phyloP scores from a whole-genome alignment of 2,113 vertebrate genomes.

The Takifugu bimaculatus region DNA sequence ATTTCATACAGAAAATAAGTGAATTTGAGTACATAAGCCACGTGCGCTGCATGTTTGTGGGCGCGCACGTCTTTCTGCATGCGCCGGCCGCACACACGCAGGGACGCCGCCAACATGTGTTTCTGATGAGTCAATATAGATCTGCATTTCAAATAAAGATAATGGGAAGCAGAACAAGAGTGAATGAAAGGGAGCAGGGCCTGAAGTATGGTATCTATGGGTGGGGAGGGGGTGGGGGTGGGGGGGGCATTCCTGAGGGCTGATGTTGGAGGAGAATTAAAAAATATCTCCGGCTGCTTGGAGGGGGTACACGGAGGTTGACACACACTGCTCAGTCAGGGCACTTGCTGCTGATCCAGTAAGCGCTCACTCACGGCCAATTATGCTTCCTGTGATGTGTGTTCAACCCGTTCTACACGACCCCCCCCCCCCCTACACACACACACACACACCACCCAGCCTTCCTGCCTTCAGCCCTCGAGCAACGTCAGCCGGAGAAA shows the following conservation, averaged over 20 bases:
- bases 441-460: neutral
- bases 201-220: constrained; percentile 50
- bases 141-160: constrained; percentile 76
- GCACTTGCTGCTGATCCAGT: constrained; percentile 61
- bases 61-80: constrained; percentile 18
- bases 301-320: constrained; percentile 61
- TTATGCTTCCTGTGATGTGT: constrained; percentile 67
- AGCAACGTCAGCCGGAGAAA: constrained; percentile 40
- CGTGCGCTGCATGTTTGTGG: constrained; percentile 16
- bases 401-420: constrained; percentile 22
- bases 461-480: constrained; percentile 51
- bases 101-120: constrained; percentile 60
- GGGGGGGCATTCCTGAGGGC: constrained; percentile 57
- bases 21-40: constrained; percentile 43
- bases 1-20: constrained; percentile 55
- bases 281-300: constrained; percentile 69
- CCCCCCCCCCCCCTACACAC: neutral
- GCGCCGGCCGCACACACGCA: constrained; percentile 22
- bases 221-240: constrained; percentile 22
- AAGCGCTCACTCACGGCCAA: constrained; percentile 66
- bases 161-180: constrained; percentile 68
- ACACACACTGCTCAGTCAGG: constrained; percentile 63
- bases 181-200: constrained; percentile 52
- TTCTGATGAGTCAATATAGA: constrained; percentile 73
- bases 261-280: constrained; percentile 70